phyloP scores from a whole-genome alignment of 30 jellyfish, hydroid and myxozoan species.

The Pseudorhiza aurosa region DNA sequence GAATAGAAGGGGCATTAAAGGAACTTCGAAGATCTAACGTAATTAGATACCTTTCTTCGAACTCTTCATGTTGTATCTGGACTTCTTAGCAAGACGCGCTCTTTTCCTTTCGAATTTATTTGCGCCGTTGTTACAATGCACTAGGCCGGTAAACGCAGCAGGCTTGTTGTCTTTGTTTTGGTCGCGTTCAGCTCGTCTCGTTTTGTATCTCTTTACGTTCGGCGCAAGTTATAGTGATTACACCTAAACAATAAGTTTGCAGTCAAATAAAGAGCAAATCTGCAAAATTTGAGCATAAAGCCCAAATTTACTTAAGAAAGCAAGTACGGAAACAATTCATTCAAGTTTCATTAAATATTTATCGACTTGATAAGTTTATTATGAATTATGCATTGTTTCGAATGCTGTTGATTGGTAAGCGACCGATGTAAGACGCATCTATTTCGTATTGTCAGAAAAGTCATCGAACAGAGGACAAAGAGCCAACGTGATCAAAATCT shows the following conservation, averaged over 20 bases:
- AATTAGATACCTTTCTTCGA: neutral
- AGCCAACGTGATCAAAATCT: neutral
- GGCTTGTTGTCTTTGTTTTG: neutral
- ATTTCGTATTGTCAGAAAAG: neutral
- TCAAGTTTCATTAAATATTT: neutral
- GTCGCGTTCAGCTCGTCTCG: slow-evolving; percentile 14
- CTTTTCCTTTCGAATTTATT: no score
- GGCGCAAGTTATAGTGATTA: no score
- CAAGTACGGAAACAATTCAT: no score
- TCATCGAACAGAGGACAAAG: neutral
- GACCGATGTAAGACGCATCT: slow-evolving; percentile 2
- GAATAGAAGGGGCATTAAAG: no score
- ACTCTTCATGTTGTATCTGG: neutral
- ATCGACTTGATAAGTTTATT: neutral
- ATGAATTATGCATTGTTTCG: neutral
- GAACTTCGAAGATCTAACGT: no score
- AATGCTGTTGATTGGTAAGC: neutral
- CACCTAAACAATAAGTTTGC: no score
- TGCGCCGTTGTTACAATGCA: neutral
- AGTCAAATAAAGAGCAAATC: no score
- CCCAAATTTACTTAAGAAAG: no score
- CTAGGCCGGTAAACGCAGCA: neutral
- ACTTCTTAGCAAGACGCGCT: neutral
- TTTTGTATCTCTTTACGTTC: neutral
- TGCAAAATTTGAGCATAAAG: no score